Evolutionary conservation across 2,113 vertebrate genomes (phyloP).

Genomic region (Cynopterus brachyotis): DNA sequence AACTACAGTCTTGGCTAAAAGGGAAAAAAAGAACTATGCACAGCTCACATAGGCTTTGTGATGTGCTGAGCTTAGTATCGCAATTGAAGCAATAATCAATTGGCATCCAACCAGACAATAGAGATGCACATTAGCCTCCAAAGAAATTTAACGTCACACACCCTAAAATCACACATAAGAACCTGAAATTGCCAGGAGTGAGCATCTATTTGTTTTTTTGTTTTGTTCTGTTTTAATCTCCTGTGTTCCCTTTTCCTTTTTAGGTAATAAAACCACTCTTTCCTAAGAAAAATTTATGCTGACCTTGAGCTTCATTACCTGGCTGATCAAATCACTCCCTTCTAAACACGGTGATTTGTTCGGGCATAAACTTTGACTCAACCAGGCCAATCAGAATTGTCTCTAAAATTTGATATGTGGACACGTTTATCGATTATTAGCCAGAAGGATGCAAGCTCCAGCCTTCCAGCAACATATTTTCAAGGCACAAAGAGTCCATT

Average conservation of each 20-base stretch:
- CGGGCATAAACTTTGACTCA: not conserved
- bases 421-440: not conserved
- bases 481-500: not conserved
- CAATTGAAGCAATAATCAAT: not conserved
- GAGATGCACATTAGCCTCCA: not conserved
- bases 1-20: not conserved
- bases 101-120: not conserved
- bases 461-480: not conserved
- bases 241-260: not conserved
- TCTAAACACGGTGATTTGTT: not conserved
- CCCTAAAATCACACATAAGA: not conserved
- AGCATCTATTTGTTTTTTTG: not conserved
- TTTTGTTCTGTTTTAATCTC: not conserved
- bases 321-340: not conserved
- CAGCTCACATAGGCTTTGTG: not conserved
- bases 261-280: constrained; percentile 1
- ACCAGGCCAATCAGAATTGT: not conserved
- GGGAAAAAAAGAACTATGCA: not conserved
- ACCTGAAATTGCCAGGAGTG: not conserved
- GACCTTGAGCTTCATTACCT: not conserved
- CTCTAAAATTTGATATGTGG: not conserved
- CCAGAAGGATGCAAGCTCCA: not conserved
- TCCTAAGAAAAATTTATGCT: not conserved
- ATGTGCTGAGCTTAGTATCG: not conserved
- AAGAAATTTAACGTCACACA: not conserved